phyloP scores from a whole-genome alignment of 1,140 invertebrate genomes.

The Elysia chlorotica region DNA sequence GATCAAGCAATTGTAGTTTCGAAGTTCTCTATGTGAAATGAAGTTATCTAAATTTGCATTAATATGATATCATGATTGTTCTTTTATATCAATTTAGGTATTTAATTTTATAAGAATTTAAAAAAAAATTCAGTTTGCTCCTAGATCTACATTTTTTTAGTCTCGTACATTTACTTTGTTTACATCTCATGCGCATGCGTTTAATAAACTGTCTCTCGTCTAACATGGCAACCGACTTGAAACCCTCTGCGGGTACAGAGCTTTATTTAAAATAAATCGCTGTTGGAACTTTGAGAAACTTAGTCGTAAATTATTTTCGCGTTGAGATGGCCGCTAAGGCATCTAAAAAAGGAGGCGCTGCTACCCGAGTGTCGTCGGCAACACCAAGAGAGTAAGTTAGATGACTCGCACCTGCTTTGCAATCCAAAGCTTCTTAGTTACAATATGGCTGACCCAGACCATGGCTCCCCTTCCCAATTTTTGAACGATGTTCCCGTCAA shows the following conservation, averaged over 20 bases:
- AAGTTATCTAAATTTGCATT: too few relatives aligned
- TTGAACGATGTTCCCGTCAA: not conserved
- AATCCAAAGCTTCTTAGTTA: slow-evolving; percentile 45
- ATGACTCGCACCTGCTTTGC: not conserved
- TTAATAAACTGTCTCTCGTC: slow-evolving; percentile 21
- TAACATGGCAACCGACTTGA: slow-evolving; percentile 32
- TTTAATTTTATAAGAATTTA: too few relatives aligned
- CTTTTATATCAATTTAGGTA: too few relatives aligned
- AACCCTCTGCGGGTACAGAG: not conserved
- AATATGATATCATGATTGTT: too few relatives aligned
- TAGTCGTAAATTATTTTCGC: slow-evolving; percentile 14
- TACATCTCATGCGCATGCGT: slow-evolving; percentile 10
- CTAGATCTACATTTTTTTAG: too few relatives aligned
- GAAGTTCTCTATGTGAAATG: too few relatives aligned
- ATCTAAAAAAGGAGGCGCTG: slow-evolving; percentile 45
- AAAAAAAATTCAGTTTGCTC: too few relatives aligned
- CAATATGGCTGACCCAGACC: slow-evolving; percentile 47
- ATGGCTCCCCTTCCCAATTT: not conserved
- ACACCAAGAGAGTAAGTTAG: slow-evolving; percentile 55
- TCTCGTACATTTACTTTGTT: too few relatives aligned
- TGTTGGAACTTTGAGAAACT: not conserved
- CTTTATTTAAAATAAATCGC: not conserved
- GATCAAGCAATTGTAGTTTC: too few relatives aligned
- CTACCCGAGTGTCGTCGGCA: slow-evolving; percentile 44
- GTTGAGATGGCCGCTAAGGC: slow-evolving; percentile 44